Conservation (phyloP, 2,888 invertebrate species). For the Pandemis cinnamomeana region DNA sequence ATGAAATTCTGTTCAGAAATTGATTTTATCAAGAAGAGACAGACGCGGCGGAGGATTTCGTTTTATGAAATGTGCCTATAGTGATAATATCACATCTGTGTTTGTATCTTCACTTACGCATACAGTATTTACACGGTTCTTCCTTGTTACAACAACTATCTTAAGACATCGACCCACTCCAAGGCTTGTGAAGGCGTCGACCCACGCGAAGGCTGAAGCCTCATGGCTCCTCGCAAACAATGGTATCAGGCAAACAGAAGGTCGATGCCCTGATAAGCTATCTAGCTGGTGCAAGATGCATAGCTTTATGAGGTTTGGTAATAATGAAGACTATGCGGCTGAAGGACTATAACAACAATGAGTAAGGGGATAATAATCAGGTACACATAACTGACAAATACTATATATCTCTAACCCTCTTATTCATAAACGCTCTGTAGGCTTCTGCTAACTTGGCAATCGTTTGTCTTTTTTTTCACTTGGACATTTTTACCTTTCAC, state of each 20-base stretch:
- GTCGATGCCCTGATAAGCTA: slow-evolving; percentile 27
- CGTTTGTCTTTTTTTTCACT: no score
- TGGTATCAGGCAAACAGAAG: slow-evolving; percentile 34
- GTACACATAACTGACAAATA: no score
- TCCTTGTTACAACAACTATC: background rate
- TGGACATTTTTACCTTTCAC: no score
- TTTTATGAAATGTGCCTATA: no score
- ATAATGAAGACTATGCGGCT: background rate
- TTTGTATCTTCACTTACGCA: background rate
- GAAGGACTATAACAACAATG: background rate
- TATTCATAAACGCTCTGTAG: no score
- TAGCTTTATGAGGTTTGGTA: slow-evolving; percentile 9
- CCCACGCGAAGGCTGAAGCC: slow-evolving; percentile 37
- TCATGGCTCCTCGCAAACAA: slow-evolving; percentile 31
- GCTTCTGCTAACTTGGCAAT: no score
- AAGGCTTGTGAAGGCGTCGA: slow-evolving; percentile 28
- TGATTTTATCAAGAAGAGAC: no score
- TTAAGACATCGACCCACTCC: slow-evolving; percentile 10
- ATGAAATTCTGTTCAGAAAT: no score
- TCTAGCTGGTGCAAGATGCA: slow-evolving; percentile 22
- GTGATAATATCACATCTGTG: no score
- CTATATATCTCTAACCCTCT: no score
- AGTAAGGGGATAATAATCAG: no score
- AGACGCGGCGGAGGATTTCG: no score
- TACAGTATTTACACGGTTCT: background rate